Conservation (phyloP, 2,888 invertebrate genomes). For the Perdita meconis region DNA sequence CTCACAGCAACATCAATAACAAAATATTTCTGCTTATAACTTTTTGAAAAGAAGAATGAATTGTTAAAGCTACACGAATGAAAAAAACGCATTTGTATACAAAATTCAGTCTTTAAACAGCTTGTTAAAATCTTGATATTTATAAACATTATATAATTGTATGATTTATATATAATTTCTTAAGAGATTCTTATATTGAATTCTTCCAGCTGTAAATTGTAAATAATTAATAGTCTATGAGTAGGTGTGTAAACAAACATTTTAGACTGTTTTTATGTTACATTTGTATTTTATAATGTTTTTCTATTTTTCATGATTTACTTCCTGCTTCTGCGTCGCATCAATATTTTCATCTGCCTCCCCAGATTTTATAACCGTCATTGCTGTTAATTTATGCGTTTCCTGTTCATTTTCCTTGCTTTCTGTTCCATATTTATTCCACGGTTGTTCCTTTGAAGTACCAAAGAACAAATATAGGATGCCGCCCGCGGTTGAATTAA, state of each 20-base stretch:
- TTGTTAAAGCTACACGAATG: too few species aligned
- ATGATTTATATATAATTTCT: too few species aligned
- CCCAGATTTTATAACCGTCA: conserved; percentile 14
- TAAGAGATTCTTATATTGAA: too few species aligned
- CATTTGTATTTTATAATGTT: not conserved
- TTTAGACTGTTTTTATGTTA: not conserved
- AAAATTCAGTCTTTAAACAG: too few species aligned
- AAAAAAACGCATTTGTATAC: too few species aligned
- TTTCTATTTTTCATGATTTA: not conserved
- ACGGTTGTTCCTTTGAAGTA: conserved; percentile 78
- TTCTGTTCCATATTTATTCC: conserved; percentile 74
- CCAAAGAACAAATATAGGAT: conserved; percentile 76
- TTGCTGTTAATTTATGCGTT: conserved; percentile 59
- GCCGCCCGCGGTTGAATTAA: conserved; percentile 72
- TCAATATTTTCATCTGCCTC: conserved; percentile 17
- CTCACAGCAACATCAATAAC: too few species aligned
- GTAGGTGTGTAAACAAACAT: too few species aligned
- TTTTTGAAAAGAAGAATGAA: too few species aligned
- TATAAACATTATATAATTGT: too few species aligned
- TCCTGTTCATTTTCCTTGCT: conserved; percentile 65
- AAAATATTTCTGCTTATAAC: too few species aligned
- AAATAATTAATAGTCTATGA: too few species aligned
- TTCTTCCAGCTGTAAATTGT: not conserved
- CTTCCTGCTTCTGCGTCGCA: conserved; percentile 4
- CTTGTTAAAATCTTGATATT: too few species aligned